Conservation (phyloP, 2,888 invertebrate genomes). For the Agapostemon virescens region DNA sequence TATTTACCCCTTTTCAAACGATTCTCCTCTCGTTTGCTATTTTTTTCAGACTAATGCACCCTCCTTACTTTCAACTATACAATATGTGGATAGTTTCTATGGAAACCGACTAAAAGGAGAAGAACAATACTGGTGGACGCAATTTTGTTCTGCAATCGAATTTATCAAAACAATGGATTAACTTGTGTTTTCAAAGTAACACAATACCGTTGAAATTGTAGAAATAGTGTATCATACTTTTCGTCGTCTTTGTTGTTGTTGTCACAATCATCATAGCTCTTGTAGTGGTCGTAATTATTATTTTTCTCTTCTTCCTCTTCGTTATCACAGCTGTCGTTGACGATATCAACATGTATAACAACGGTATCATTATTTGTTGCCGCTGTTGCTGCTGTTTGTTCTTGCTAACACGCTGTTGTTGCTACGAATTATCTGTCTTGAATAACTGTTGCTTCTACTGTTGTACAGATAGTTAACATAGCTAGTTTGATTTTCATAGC, state of each 20-base stretch:
- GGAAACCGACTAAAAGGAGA: conserved; percentile 91
- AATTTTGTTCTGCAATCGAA: conserved; percentile 97
- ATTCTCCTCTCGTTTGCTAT: not conserved
- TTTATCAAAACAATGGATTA: conserved; percentile 99
- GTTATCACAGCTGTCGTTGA: not conserved
- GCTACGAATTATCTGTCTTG: not conserved
- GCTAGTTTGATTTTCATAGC: not conserved
- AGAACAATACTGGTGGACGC: conserved; percentile 99
- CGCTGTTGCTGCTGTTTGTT: not conserved
- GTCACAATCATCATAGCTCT: conserved; percentile 28
- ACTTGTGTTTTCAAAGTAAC: conserved; percentile 49
- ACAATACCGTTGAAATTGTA: conserved; percentile 53
- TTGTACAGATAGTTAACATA: not conserved
- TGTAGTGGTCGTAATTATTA: conserved; percentile 9
- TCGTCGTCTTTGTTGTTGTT: conserved; percentile 23
- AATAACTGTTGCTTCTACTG: not conserved
- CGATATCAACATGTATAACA: not conserved
- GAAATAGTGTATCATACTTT: conserved; percentile 64
- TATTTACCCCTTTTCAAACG: not conserved
- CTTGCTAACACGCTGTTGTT: not conserved
- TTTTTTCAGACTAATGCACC: conserved; percentile 93
- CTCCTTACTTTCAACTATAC: conserved; percentile 95
- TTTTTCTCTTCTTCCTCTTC: not conserved
- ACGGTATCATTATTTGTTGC: not conserved
- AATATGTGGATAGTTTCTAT: conserved; percentile 96